Base-by-base conservation (phyloP, 1,140 invertebrate genomes). In the Philotrypesis tridentata region DNA sequence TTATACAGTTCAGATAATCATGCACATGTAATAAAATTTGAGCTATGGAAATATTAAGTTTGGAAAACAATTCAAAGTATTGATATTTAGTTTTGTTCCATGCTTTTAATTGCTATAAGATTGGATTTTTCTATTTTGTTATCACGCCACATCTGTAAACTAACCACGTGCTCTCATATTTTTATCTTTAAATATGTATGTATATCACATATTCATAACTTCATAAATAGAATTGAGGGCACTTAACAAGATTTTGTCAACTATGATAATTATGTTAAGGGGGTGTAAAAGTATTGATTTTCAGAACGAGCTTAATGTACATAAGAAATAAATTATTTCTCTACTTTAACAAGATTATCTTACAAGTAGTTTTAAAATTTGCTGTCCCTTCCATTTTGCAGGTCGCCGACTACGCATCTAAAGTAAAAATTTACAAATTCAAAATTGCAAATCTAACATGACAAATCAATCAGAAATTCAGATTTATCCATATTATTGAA, bases 361-460 rank as follows among this genome's bases (percentile, higher is more conserved):
- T 82, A 82, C 75, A 82, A 82, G 14, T 72, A 78, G 81, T 71
- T 70, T 82, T 72, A 82, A 82, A 78, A 82, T 78, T 82, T 82
- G 67, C 74, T 78, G 81, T 61, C 81, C 81, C 68, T 82, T 82
- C 74, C 74, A 82, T 78, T 82, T 82, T 78, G 72, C 74, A 78
- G 80, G 80, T 77, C 74, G 65, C 63, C 73, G 71, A 81, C 72
- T 81, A 81, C 29, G 80, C 55, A 82, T 82, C 80, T 82, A 82
- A 82, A 82, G 65, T 81, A 75, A 82, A 77, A 77, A 82, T 77
- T 77, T 70, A 80, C 40, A 81, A n/a, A 67, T 81, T 81, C 73
- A 81, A 81, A 80, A 81, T 74, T 25, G 40, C 37, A 11, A 23
- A 55, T 68, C 29, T 81, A 55, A 60, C 76, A 60, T 70, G 17